phyloP scores from a whole-genome alignment of 2,113 vertebrate genomes.

The Tetrax tetrax region DNA sequence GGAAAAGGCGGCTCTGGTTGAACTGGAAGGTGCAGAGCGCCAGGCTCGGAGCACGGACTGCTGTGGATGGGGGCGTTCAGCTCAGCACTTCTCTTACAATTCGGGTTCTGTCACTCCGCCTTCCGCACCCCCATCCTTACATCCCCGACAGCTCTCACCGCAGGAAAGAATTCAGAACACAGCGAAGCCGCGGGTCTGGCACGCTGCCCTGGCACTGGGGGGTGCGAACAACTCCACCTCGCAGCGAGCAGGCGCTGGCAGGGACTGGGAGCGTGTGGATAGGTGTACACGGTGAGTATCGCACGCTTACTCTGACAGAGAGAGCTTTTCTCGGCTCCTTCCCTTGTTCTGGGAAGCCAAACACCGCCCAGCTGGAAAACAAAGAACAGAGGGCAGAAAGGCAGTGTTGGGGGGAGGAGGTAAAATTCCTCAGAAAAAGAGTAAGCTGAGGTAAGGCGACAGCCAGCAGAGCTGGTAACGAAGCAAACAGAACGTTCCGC shows the following conservation, averaged over 20 bases:
- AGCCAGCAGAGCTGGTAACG: neutral
- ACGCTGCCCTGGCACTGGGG: neutral
- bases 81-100: neutral
- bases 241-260: neutral
- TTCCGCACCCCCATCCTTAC: neutral
- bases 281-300: accelerated
- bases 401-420: accelerated
- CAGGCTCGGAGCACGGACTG: neutral
- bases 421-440: neutral
- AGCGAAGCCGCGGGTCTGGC: neutral
- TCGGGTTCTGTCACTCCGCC: no score
- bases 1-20: neutral
- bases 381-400: neutral
- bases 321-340: conserved; percentile 33
- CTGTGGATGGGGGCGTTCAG: neutral
- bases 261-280: accelerated
- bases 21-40: neutral
- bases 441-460: neutral
- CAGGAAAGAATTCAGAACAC: neutral
- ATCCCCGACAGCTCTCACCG: no score
- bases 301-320: conserved; percentile 82
- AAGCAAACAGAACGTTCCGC: neutral
- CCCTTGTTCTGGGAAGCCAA: conserved; percentile 65
- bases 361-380: conserved; percentile 80
- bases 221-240: neutral